Conservation (phyloP, 2,797 vertebrate species). For the Podarcis lilfordi region DNA sequence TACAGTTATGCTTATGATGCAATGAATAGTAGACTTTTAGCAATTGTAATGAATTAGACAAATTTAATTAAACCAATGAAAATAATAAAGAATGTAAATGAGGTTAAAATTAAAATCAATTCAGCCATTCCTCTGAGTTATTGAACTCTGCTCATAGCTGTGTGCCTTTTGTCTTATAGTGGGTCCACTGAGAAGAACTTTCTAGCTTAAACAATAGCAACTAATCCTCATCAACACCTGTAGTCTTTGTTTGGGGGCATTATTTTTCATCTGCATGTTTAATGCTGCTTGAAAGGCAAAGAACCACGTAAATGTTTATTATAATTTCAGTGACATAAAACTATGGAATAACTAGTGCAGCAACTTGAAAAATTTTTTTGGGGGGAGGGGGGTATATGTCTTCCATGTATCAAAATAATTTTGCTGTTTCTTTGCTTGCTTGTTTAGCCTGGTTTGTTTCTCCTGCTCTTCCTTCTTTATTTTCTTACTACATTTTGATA, state of each 20-base stretch:
- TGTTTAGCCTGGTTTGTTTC: background rate
- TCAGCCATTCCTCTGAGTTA: background rate
- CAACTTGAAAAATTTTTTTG: background rate
- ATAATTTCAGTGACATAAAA: background rate
- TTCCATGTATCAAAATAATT: background rate
- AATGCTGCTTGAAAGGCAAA: background rate
- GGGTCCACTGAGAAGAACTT: background rate
- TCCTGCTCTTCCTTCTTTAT: background rate
- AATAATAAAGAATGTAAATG: conserved; percentile 3
- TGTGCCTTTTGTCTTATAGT: background rate
- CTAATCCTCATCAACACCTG: background rate
- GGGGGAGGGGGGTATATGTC: background rate
- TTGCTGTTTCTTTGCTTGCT: background rate
- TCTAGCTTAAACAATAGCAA: background rate
- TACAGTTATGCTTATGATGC: background rate
- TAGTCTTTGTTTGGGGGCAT: background rate
- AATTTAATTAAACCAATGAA: conserved; percentile 11
- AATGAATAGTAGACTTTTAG: background rate
- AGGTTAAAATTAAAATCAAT: background rate
- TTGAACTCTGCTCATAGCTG: background rate
- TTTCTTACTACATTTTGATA: background rate
- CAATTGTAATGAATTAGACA: conserved; percentile 3
- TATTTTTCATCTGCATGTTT: background rate
- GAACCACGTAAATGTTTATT: background rate
- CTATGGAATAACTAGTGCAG: background rate